Base-by-base conservation (phyloP, 2,888 invertebrate genomes). In the Agriopis leucophaearia region DNA sequence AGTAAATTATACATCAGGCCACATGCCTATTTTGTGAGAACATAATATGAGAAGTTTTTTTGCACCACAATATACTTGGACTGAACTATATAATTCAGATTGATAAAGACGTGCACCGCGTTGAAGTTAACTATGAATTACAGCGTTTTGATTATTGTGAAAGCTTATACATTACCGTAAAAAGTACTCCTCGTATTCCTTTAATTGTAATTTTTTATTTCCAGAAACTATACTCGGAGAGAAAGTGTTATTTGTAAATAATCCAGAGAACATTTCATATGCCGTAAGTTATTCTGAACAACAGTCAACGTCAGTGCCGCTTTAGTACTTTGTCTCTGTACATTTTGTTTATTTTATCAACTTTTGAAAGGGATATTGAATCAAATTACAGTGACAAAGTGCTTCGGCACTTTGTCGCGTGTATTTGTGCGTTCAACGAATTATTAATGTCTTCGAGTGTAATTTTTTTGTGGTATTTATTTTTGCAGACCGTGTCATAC, bases 171-270 rank as follows among this genome's bases (percentile, higher is more conserved):
- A 3, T 27, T 4, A 27, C 1, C 5, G 27, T 48, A 5, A 4
- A 15, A 15, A 10, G 7, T 3, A 27, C 27, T 27, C 27, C 5
- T 27, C 5, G 0, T 5, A 27, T 27, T 58, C 48, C 42, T 27
- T 16, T 45, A 54, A 61, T 51, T 36, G 40, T 40, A 56, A 58
- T 15, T 52, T 55, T 70, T 69, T 64, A 69, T 77, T 88, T 85
- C 15, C 91, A 92, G 92, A 92, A 76, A 84, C 74, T 52, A 83
- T 92, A 76, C 82, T 92, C 1, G 92, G 91, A 4, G 91, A 90
- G 69, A 91, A 91, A 80, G 83, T 91, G 58, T 71, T 92, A 44
- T 80, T 82, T 42, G 84, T 92, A 13, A 84, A 86, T 38, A 90
- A 90, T 71, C 81, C 85, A 45, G 84, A 88, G 27, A 85, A 83